A percentile compares a stretch with the other conserved stretches of the same genome.
These are phyloP conservation scores for Bradypus variegatus DNA, from an alignment of 2,797 vertebrate species.

Conservation along the genomic window DNA sequence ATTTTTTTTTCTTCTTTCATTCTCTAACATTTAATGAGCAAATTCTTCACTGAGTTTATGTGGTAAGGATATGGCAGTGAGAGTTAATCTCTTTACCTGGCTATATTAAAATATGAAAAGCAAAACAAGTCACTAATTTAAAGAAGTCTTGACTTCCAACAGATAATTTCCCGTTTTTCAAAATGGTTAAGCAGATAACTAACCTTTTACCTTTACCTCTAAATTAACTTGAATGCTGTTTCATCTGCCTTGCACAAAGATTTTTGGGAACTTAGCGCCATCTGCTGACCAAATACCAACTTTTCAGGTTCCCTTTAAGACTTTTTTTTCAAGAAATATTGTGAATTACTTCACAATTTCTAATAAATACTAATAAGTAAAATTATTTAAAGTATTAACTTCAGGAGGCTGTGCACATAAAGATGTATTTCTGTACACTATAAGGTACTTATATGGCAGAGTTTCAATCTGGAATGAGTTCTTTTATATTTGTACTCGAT, in stretches of 20 bases:
- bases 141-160: neutral
- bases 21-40: constrained; percentile 3
- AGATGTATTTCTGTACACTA: neutral
- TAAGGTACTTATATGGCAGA: neutral
- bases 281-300: constrained; percentile 44
- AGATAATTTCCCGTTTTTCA: neutral
- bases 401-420: neutral
- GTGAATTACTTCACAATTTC: neutral
- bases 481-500: neutral
- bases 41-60: neutral
- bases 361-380: neutral
- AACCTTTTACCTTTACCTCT: neutral
- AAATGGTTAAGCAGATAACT: neutral
- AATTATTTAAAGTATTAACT: neutral
- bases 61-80: neutral
- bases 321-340: neutral
- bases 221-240: neutral
- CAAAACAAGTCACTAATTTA: neutral
- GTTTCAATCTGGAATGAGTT: neutral
- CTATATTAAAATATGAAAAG: neutral
- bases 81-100: neutral
- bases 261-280: constrained; percentile 56
- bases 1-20: neutral
- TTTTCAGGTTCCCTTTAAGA: neutral
- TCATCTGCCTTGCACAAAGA: neutral